Evolutionary conservation across 2,113 vertebrate genomes (phyloP), one percentile per base, ranked within the genome.

Genomic region (Colistium nudipinnis): DNA sequence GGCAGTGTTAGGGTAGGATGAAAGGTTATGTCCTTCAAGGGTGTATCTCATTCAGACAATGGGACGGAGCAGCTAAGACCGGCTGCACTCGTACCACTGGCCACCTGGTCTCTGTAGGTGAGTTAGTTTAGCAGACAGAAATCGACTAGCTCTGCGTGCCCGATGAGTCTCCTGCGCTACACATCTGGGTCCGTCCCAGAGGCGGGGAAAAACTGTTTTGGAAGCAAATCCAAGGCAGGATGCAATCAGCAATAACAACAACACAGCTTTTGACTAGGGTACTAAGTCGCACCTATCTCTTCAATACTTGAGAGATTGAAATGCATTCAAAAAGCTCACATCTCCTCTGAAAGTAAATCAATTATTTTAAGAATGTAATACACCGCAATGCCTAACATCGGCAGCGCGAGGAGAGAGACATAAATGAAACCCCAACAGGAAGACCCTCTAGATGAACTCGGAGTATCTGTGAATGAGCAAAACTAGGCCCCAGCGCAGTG

Each of bases 1-100:
- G 83, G 81, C 33, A 85, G 76, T 13, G 75, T 91, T 86, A 91
- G 70, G 80, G 66, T 57, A 74, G 6, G 63, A 71, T 35, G 62
- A 67, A 70, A 63, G 68, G 70, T 43, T 63, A 70, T 3, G 45
- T 60, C 70, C 49, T 67, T 80, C 57, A 79, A 33, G 76, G 74
- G 31, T 41, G 76, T 19, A 14, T 74, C 27, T 36, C 72, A 73
- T 66, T 62, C 19, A 35, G 56, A 74, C 20, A 27, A 22, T 30
- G 31, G 69, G 52, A 39, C 24, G 27, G 30, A 39, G 64, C n/a
- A 35, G 35, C 65, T 49, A 25, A 47, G 70, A 49, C 25, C 68
- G 49, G 71, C 57, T 62, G 73, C 33, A 52, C 16, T 63, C 31
- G 24, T n/a, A 56, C 25, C 57, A 20, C 57, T 27, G 39, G 53